A percentile compares a stretch with the other conserved stretches of the same genome.
These are phyloP conservation scores for Apostichopus californicus DNA, from an alignment of 35 echinoderm and acorn worm species.

Conservation along the genomic window DNA sequence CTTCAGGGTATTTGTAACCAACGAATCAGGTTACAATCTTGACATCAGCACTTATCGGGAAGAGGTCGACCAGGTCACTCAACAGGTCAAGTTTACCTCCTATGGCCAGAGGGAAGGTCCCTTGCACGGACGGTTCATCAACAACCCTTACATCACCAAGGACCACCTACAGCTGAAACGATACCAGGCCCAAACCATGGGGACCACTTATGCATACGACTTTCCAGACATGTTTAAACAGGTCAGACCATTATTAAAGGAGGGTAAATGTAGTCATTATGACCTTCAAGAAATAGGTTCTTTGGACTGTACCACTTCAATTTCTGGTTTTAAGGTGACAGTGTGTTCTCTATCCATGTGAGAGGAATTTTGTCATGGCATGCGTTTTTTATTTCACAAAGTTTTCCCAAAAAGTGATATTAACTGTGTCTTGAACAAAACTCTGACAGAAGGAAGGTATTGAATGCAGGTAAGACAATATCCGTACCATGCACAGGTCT, in stretches of 20 bases:
- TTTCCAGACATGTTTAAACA: constrained; percentile 93
- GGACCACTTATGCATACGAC: constrained; percentile 95
- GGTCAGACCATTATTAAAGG: constrained; percentile 49
- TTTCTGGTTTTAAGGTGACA: no score
- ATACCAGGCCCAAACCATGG: constrained; percentile 79
- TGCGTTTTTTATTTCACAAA: no score
- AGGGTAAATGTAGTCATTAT: neutral
- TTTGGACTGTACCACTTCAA: no score
- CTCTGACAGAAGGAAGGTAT: no score
- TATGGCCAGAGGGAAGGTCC: constrained; percentile 75
- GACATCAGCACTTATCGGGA: constrained; percentile 94
- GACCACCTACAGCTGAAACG: constrained; percentile 94
- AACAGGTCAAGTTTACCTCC: constrained; percentile 84
- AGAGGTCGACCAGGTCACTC: constrained; percentile 73
- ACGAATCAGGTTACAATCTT: constrained; percentile 95
- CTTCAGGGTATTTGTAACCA: constrained; percentile 91
- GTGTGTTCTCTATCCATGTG: no score
- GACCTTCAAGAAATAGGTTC: no score
- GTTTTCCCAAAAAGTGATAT: no score
- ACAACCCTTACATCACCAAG: constrained; percentile 93
- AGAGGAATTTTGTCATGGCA: no score
- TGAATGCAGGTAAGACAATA: no score
- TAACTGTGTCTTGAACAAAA: no score
- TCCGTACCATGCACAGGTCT: no score
- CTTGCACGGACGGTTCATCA: constrained; percentile 82